Evolutionary conservation across 2,888 invertebrate species (phyloP), one percentile per base, ranked within the genome.

Genomic region (Pseudococcus viburni): DNA sequence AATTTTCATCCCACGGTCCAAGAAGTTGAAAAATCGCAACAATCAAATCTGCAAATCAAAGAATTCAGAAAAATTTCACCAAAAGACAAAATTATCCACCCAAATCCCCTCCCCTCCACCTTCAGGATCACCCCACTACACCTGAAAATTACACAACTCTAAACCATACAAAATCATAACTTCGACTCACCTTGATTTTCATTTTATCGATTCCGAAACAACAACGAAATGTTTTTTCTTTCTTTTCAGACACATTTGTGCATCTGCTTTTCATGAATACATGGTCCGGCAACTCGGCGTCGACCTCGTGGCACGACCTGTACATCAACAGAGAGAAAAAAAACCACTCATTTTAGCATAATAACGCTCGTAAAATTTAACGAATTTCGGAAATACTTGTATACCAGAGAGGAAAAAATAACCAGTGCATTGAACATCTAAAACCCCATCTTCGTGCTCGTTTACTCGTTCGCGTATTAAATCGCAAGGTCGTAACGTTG

Each of bases 181-280:
- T 39, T 5, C 39, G 26, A 85, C 85, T 85, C 55, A 88, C 88
- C 88, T 88, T 83, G 17, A 88, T 33, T 83, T 83, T 88, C 88
- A 88, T 88, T 88, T 88, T 88, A 88, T 80, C 33, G 51, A 83
- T 88, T 88, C 88, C n/a, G 46, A 88, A 88, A 88, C 83, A 51
- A 88, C 77, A 73, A 39, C 83, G 22, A 51, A 88, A 80, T 77
- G 46, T 83, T 88, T 88, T 88, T 88, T 88, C 83, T 88, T 88
- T 80, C 22, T 88, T 55, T 83, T 88, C 55, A 88, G 55, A 88
- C 51, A 83, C 88, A 88, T 88, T 83, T 88, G 88, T 86, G 42
- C 42, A 51, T 46, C 46, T 80, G n/a, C 55, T 26, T 80, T 9
- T 48, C 80, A 83, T 19, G 22, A 46, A 83, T 39, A 46, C 86